Evolutionary conservation across 2,888 invertebrate genomes (phyloP).

Genomic region (Hyposoter dolosus): DNA sequence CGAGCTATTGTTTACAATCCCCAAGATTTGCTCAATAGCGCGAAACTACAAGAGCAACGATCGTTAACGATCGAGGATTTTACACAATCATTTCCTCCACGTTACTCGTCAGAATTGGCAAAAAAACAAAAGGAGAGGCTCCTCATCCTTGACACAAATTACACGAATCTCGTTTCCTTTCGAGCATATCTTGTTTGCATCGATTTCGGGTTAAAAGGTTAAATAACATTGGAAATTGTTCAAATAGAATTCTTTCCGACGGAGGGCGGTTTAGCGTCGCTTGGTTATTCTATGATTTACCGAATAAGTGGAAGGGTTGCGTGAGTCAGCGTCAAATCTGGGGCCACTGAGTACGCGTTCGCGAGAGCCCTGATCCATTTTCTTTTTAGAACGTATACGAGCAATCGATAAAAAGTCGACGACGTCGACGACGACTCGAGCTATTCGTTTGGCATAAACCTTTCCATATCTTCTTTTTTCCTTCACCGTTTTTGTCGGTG

Average conservation of each 20-base stretch:
- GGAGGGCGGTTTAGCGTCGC: not conserved
- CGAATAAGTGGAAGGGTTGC: constrained; percentile 23
- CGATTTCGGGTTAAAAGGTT: not conserved
- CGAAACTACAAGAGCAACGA: not conserved
- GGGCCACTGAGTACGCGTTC: constrained; percentile 47
- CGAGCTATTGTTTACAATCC: not conserved
- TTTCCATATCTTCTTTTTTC: constrained; percentile 57
- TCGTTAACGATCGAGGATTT: not conserved
- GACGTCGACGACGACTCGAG: constrained; percentile 58
- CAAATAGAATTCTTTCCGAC: constrained; percentile 16
- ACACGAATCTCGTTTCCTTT: not conserved
- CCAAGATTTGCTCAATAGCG: not conserved
- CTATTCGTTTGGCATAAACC: constrained; percentile 45
- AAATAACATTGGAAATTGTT: constrained; percentile 18
- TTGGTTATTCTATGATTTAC: constrained; percentile 29
- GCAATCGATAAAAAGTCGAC: constrained; percentile 72
- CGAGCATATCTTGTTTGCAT: not conserved
- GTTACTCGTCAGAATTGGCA: not conserved
- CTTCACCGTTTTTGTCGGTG: constrained; percentile 24
- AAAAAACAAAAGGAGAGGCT: not conserved
- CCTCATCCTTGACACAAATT: constrained; percentile 2
- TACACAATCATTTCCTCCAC: not conserved
- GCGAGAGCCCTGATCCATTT: constrained; percentile 73
- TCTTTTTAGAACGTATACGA: constrained; percentile 71
- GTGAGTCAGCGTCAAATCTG: constrained; percentile 56